These are phyloP conservation scores for Sepiola atlantica DNA, from an alignment of 2,888 invertebrate genomes.

Conservation along the genomic window DNA sequence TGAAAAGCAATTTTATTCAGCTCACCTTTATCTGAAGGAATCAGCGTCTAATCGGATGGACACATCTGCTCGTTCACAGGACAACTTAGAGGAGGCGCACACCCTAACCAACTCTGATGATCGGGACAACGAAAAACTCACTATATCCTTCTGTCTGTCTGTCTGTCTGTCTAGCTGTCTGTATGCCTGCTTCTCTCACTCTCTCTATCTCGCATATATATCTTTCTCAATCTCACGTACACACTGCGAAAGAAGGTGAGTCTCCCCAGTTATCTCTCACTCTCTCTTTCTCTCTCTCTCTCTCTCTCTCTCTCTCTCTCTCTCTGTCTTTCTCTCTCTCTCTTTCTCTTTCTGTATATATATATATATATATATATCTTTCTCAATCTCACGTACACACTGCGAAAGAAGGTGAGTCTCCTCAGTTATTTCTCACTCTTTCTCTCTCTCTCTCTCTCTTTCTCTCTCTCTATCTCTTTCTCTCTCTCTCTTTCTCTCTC, in stretches of 20 bases:
- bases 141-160: no score
- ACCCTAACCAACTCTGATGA: neutral
- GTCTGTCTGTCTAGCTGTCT: neutral
- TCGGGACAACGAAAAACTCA: no score
- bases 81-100: neutral
- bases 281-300: neutral
- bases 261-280: no score
- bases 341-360: no score
- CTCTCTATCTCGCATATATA: no score
- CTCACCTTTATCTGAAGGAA: constrained; percentile 20
- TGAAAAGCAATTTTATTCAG: constrained; percentile 1
- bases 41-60: neutral
- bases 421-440: no score
- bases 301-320: neutral
- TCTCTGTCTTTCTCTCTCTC: neutral
- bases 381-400: no score
- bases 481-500: no score
- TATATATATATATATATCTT: no score
- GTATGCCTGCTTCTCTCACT: neutral
- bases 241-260: no score
- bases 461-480: neutral
- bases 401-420: no score
- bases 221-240: no score
- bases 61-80: neutral
- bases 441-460: neutral